Base-by-base conservation (phyloP, 2,888 invertebrate genomes). In the Polydrusus tereticollis region DNA sequence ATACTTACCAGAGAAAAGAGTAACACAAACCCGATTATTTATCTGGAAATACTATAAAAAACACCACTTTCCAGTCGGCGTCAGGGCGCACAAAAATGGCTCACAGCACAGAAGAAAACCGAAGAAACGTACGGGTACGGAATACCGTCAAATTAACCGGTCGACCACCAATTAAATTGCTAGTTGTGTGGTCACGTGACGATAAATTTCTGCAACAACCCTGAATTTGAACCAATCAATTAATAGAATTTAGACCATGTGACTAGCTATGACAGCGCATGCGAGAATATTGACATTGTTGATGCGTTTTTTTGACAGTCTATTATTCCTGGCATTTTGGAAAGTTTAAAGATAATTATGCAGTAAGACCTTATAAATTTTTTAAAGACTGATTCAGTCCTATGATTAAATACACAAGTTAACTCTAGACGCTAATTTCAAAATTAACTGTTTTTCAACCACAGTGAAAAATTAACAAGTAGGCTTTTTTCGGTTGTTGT, bases 31-130 rank as follows among this genome's bases (percentile, higher is more conserved):
- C 26, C 38, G n/a, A 23, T 38, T 21, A 26, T 43, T 59, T 59
- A 8, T 23, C 8, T 0, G 14, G 38, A 26, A 59, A 14, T 16
- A 26, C 8, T 14, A 5, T 23, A 2, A 26, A 43, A 59, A 59
- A 43, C 43, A 26, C 41, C 59, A 59, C 23, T 41, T 16, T 43
- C 10, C 14, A 0, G 1, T 59, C 38, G 43, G 59, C 59, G 59
- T 59, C 59, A 23, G 59, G 43, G 10, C 14, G 38, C 21, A 59
- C 59, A 41, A 59, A 59, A 41, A 59, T 59, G 59, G 59, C 59
- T 59, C 16, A 21, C 59, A 16, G 26, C 14, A 1, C 4, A 12
- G 10, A 26, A 3, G 14, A 23, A 6, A 21, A 59, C 38, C 58
- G 21, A 38, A 23, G 59, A 14, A 59, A 26, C 41, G 8, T 41